Evolutionary conservation across 2,797 vertebrate genomes (phyloP).

Genomic region (Darevskia nairensis): DNA sequence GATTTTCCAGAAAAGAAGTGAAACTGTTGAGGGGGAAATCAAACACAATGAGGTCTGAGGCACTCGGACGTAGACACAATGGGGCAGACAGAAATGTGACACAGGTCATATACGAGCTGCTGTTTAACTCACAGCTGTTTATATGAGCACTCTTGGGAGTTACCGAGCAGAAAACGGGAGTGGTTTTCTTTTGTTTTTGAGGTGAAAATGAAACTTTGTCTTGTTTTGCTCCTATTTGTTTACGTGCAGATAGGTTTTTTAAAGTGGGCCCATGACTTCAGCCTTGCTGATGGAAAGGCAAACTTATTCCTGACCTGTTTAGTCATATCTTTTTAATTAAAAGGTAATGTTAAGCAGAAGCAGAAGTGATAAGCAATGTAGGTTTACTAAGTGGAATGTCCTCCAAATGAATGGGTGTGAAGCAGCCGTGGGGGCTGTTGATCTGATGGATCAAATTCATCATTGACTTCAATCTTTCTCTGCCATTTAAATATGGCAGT

Average conservation of each 20-base stretch:
- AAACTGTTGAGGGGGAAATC: constrained; percentile 35
- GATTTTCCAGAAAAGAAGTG: constrained; percentile 16
- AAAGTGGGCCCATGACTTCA: background rate
- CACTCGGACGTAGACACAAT: constrained; percentile 42
- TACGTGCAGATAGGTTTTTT: constrained; percentile 21
- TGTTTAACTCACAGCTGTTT: constrained; percentile 37
- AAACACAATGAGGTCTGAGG: constrained; percentile 44
- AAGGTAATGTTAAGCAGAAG: background rate
- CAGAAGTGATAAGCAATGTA: background rate
- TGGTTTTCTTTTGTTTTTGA: constrained; percentile 44
- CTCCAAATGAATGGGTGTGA: background rate
- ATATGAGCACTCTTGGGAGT: constrained; percentile 34
- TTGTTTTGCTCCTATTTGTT: constrained; percentile 34
- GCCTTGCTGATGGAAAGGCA: background rate
- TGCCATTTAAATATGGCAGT: background rate
- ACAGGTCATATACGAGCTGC: constrained; percentile 41
- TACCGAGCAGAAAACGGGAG: constrained; percentile 29
- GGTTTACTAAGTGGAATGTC: background rate
- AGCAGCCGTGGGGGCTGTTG: background rate
- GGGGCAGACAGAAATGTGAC: constrained; percentile 42
- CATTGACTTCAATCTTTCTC: background rate
- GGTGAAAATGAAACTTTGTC: constrained; percentile 45
- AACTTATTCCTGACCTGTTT: background rate
- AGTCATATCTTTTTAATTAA: background rate
- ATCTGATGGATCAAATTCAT: background rate